Percentiles rank a stretch among this genome's conserved stretches.
These are phyloP conservation scores for Phaenicophaeus curvirostris DNA, from an alignment of 2,797 vertebrate species.

Conservation along the genomic window DNA sequence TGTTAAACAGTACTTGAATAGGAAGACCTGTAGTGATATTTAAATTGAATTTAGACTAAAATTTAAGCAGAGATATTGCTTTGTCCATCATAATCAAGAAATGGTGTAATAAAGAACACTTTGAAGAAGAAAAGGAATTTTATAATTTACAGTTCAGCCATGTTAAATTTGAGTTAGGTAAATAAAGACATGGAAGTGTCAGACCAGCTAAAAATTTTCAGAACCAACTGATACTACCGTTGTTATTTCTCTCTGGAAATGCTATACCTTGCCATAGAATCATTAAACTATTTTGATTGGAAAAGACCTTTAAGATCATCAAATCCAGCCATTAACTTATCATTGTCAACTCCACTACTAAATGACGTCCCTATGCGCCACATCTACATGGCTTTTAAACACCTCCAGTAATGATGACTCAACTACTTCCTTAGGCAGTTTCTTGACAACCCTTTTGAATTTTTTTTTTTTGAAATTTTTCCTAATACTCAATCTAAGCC, in stretches of 20 bases:
- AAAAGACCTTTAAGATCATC: background rate
- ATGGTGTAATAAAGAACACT: background rate
- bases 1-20: background rate
- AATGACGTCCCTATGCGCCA: background rate
- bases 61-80: background rate
- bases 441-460: background rate
- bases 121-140: background rate
- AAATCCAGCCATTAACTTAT: background rate
- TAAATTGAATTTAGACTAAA: background rate
- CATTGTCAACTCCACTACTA: background rate
- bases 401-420: background rate
- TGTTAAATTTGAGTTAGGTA: background rate
- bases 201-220: background rate
- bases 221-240: background rate
- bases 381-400: background rate
- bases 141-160: background rate
- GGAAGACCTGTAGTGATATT: background rate
- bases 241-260: background rate
- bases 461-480: background rate
- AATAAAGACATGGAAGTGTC: background rate
- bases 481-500: background rate
- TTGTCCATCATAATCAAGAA: background rate
- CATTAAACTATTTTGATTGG: background rate
- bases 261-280: background rate
- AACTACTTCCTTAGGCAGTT: background rate